phyloP scores from a whole-genome alignment of 2,113 vertebrate genomes.

The Cricetomys ansorgei region DNA sequence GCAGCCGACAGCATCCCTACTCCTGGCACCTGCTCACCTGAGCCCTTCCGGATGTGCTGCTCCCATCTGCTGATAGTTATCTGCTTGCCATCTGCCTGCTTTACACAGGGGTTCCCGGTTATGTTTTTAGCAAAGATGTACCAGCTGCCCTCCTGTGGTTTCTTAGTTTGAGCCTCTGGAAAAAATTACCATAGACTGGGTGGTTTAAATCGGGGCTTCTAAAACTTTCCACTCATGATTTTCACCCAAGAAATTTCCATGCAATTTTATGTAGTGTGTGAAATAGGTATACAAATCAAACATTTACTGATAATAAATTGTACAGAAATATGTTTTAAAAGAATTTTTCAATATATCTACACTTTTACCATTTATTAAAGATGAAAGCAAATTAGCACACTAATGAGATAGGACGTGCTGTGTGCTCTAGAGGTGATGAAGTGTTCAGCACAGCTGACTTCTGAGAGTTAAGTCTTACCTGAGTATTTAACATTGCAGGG shows the following conservation, averaged over 20 bases:
- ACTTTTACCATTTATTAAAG: no score
- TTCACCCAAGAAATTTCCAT: background rate
- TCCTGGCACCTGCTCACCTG: background rate
- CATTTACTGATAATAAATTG: no score
- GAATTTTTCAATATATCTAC: no score
- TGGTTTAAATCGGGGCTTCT: background rate
- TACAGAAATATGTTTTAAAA: no score
- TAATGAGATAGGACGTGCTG: no score
- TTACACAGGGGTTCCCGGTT: background rate
- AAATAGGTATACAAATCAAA: background rate
- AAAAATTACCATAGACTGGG: background rate
- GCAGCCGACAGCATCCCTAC: background rate
- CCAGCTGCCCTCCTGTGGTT: conserved; percentile 54
- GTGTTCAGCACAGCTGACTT: no score
- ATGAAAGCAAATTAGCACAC: no score
- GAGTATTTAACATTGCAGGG: no score
- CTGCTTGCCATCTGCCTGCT: background rate
- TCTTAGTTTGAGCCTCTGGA: background rate
- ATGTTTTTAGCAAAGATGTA: background rate
- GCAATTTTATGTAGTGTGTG: background rate
- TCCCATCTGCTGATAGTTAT: accelerated
- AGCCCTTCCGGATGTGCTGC: background rate
- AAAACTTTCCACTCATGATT: background rate
- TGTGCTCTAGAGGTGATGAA: no score
- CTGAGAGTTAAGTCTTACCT: no score